Percentiles rank a stretch among this genome's conserved stretches.
Evolutionary conservation across 2,888 invertebrate species (phyloP).

Genomic region (Eulithis testata): DNA sequence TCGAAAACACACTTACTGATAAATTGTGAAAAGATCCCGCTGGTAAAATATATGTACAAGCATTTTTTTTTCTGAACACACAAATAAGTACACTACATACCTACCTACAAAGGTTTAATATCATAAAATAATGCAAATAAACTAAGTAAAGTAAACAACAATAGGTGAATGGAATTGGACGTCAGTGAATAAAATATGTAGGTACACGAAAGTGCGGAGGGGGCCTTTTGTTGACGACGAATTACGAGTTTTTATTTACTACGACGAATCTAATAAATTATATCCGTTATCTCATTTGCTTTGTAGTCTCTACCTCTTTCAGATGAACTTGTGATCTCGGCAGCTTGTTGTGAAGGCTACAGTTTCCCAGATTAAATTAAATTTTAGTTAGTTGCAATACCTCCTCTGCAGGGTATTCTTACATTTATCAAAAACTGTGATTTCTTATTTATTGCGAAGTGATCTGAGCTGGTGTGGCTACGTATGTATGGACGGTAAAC

Average conservation of each 20-base stretch:
- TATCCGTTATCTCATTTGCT: conserved; percentile 55
- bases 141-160: conserved; percentile 50
- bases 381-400: conserved; percentile 4
- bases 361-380: conserved; percentile 17
- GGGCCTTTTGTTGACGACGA: conserved; percentile 67
- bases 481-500: background rate
- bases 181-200: conserved; percentile 73
- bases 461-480: background rate
- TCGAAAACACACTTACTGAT: too few relatives aligned
- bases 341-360: conserved; percentile 11
- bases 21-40: too few relatives aligned
- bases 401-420: conserved; percentile 10
- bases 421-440: background rate
- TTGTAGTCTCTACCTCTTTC: conserved; percentile 22
- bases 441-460: background rate
- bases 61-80: too few relatives aligned
- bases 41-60: too few relatives aligned
- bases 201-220: conserved; percentile 56
- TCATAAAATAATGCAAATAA: conserved; percentile 52
- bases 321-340: conserved; percentile 18
- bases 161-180: conserved; percentile 66
- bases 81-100: too few relatives aligned
- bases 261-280: conserved; percentile 61
- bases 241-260: conserved; percentile 70
- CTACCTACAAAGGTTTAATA: conserved; percentile 34